Base-by-base conservation (phyloP, 1,140 invertebrate genomes). In the Drosophila pseudoobscura region DNA sequence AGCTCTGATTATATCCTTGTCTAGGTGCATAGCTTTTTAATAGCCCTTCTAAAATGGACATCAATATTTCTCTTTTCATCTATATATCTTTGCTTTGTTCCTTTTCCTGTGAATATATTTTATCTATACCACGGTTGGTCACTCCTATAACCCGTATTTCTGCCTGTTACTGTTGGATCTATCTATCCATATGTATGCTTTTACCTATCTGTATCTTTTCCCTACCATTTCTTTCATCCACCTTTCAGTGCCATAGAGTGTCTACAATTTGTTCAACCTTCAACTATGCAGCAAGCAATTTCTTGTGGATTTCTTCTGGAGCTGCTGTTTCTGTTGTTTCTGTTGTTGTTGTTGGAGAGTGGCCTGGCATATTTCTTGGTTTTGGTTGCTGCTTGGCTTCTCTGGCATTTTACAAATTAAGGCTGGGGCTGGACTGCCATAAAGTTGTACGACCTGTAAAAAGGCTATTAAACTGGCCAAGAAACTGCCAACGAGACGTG, bases 381-480 rank as follows among this genome's bases (percentile, higher is more conserved):
- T 56, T 59, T 44, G 47, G n/a, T 56, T 44, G n/a, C 3, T 47
- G 31, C 17, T 17, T n/a, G 43, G 52, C 44, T 58, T 57, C 41
- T 44, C 55, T 59, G 71, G 71, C 71, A 66, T 75, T 75, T 75
- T 66, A 75, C 73, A 75, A 75, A 75, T 75, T 75, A 75, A 65
- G 71, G 63, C 56, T 60, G 51, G 63, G 56, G 59, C 53, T 58
- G 77, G 46, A 50, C 29, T 63, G 26, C 83, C 82, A 77, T 80
- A 87, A 80, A 85, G 77, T 80, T 82, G 83, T 87, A 89, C 78
- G 84, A 88, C 84, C 83, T 88, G 84, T 88, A 88, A 88, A 87
- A 88, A 83, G 84, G 79, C 78, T 89, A 89, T 88, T 88, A 88
- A 88, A 77, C 84, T 83, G 83, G 72, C 61, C 50, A 75, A 51